phyloP scores from a whole-genome alignment of 2,888 invertebrate species.

The Protula sp. region DNA sequence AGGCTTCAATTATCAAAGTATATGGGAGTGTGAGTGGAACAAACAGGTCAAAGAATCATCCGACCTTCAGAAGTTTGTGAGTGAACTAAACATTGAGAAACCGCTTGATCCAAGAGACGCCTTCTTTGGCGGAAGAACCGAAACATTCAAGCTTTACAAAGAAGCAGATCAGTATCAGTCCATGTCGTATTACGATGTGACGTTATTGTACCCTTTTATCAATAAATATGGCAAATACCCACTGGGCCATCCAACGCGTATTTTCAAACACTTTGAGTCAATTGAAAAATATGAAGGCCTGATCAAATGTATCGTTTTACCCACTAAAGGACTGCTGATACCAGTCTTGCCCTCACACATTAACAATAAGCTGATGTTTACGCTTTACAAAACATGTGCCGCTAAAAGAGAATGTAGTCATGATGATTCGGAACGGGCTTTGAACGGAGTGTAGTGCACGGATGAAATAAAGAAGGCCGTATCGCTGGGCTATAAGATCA shows the following conservation, averaged over 20 bases:
- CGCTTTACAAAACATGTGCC: slow-evolving; percentile 39
- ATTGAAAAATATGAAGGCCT: slow-evolving; percentile 22
- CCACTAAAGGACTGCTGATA: slow-evolving; percentile 26
- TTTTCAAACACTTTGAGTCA: slow-evolving; percentile 15
- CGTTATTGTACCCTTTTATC: slow-evolving; percentile 31
- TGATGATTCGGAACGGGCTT: neutral
- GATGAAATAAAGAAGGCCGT: neutral
- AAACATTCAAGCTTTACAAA: slow-evolving; percentile 26
- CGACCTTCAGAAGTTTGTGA: slow-evolving; percentile 15
- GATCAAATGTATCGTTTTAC: slow-evolving; percentile 21
- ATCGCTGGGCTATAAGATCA: neutral
- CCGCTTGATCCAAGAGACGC: slow-evolving; percentile 30
- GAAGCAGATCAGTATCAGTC: slow-evolving; percentile 20
- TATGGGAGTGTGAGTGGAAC: slow-evolving; percentile 30
- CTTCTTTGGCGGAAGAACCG: slow-evolving; percentile 33
- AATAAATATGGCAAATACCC: slow-evolving; percentile 22
- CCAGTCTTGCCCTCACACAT: slow-evolving; percentile 31
- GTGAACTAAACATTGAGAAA: slow-evolving; percentile 13
- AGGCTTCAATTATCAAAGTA: neutral
- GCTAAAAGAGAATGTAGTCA: slow-evolving; percentile 11
- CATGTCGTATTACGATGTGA: slow-evolving; percentile 31
- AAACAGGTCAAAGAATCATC: slow-evolving; percentile 14
- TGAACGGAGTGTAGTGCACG: neutral
- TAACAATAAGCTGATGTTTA: slow-evolving; percentile 36
- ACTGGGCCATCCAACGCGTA: slow-evolving; percentile 23